Evolutionary conservation across 1,140 invertebrate genomes (phyloP), one percentile per base, ranked within the genome.

Genomic region (Melanaphis sacchari): DNA sequence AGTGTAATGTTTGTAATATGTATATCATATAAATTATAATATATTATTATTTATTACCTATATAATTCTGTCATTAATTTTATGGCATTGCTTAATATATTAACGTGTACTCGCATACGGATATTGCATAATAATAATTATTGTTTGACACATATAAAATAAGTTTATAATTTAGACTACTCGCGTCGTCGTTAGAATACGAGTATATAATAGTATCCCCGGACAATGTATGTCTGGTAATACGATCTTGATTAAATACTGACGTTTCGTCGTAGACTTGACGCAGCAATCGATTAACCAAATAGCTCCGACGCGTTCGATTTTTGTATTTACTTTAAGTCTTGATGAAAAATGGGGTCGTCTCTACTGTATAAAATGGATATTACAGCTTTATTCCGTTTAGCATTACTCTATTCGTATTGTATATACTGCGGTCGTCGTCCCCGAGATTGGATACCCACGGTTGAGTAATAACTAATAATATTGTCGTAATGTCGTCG

Each of bases 121-220:
- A n/a, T 88, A 46, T 88, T 88, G 43, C 31, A 36, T 31, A 87
- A 87, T 43, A 46, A 46, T 43, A 18, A 46, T 88, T 84, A 76
- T 88, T 85, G 43, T 88, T 87, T 49, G 31, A 87, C 41, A n/a
- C 41, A 26, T 40, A 31, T 87, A 46, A 46, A 87, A 87, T 36
- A 8, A 87, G 85, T 46, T 85, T 85, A 43, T 85, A 76, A 76
- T 76, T n/a, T 76, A 76, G 31, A 76, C 59, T 76, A n/a, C 31
- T 76, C 15, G 59, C 31, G 31, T 76, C 4, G 31, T 76, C 31
- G 59, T 76, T 76, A 36, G n/a, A 76, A 76, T 76, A n/a, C n/a
- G n/a, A n/a, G n/a, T n/a, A n/a, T n/a, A 76, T 76, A 76, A 76
- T 18, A 1, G 15, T 76, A n/a, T 76, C 59, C n/a, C 59, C 11